Conservation (phyloP, 2,113 vertebrate species). For the Gasterosteus nipponicus region DNA sequence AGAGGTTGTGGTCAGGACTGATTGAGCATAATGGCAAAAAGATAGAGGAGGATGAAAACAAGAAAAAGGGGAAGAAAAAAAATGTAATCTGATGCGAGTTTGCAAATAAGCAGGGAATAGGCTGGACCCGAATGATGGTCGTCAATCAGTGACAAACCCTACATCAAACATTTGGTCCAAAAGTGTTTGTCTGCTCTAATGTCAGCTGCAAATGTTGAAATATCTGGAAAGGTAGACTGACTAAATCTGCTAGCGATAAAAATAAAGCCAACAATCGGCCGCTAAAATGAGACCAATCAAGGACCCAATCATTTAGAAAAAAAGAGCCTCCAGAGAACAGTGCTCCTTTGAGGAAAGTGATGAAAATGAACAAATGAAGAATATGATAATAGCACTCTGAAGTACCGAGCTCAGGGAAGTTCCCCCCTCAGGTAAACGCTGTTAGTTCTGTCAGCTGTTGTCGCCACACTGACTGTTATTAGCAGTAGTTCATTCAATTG, state of each 20-base stretch:
- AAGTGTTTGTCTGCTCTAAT: not conserved
- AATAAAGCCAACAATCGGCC: not conserved
- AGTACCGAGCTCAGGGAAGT: conserved; percentile 40
- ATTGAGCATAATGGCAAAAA: not conserved
- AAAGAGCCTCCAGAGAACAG: not conserved
- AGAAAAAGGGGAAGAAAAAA: not conserved
- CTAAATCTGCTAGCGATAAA: not conserved
- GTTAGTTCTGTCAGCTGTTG: not conserved
- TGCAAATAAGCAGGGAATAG: not conserved
- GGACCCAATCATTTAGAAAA: not conserved
- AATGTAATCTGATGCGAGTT: not conserved
- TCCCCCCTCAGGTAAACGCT: not conserved
- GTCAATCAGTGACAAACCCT: not conserved
- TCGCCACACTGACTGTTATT: not conserved
- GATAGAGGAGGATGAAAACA: not conserved
- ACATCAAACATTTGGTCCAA: not conserved
- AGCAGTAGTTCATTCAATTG: not conserved
- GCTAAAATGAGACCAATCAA: not conserved
- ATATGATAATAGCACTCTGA: conserved; percentile 47
- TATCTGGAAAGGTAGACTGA: not conserved
- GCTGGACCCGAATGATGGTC: not conserved
- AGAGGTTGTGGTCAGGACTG: conserved; percentile 12
- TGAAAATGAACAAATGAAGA: conserved; percentile 49
- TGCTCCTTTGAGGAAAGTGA: conserved; percentile 17
- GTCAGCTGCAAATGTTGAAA: not conserved